Conservation (phyloP, 2,113 vertebrate genomes). For the Helogale parvula region DNA sequence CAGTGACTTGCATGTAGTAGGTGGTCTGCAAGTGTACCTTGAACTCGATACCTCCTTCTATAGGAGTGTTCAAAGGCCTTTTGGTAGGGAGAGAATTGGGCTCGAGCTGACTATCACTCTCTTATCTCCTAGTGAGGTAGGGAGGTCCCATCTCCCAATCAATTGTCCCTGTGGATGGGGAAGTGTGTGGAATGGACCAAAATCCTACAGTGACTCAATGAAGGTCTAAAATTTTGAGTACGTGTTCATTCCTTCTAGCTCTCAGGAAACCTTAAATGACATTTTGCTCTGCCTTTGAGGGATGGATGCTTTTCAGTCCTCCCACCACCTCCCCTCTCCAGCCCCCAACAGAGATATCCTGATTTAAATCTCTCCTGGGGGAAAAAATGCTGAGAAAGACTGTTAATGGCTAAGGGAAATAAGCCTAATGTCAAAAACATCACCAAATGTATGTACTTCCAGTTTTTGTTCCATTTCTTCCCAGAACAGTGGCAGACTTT, state of each 20-base stretch:
- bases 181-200: not conserved
- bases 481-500: not conserved
- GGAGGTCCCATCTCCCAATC: not conserved
- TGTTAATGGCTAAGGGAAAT: not conserved
- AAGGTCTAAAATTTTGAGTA: not conserved
- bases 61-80: not conserved
- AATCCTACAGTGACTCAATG: not conserved
- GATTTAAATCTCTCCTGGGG: not conserved
- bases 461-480: not conserved
- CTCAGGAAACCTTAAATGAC: not conserved
- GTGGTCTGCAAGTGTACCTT: not conserved
- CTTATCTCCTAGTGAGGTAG: not conserved
- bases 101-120: not conserved
- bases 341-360: not conserved
- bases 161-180: not conserved
- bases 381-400: not conserved
- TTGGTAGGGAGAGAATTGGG: not conserved
- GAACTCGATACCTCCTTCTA: not conserved
- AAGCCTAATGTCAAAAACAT: not conserved
- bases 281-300: not conserved
- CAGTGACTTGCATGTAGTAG: not conserved
- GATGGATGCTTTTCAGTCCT: not conserved
- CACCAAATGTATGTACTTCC: not conserved
- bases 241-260: not conserved
- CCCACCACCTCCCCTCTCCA: too few species aligned